These are phyloP conservation scores for Bicyclus anynana DNA, from an alignment of 1,140 invertebrate genomes.

Conservation along the genomic window DNA sequence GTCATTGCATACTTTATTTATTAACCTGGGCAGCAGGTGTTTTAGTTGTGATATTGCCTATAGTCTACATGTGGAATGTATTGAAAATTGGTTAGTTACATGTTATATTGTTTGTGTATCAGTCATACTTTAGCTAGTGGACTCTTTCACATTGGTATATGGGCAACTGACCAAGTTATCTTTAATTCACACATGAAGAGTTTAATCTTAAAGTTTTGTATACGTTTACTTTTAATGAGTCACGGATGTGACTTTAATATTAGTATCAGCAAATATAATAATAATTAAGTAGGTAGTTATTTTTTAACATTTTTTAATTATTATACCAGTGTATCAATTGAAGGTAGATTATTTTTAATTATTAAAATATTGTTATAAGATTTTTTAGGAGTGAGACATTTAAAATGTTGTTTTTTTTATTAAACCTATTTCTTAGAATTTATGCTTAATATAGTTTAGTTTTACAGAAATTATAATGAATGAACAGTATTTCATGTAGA, in stretches of 20 bases:
- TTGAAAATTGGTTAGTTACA: not conserved
- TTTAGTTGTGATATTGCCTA: slow-evolving; percentile 74
- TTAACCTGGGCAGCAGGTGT: slow-evolving; percentile 46
- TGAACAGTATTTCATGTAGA: slow-evolving; percentile 71
- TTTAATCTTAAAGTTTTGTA: slow-evolving; percentile 68
- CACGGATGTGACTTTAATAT: slow-evolving; percentile 63
- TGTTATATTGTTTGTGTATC: not conserved
- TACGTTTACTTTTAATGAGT: slow-evolving; percentile 70
- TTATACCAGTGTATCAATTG: slow-evolving; percentile 45
- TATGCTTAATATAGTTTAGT: slow-evolving; percentile 50
- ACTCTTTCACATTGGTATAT: no score
- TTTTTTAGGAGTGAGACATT: slow-evolving; percentile 35
- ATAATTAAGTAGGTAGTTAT: slow-evolving; percentile 37
- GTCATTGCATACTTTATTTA: slow-evolving; percentile 49
- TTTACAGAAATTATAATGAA: slow-evolving; percentile 60
- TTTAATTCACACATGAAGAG: not conserved
- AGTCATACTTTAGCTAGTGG: no score
- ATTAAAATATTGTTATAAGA: slow-evolving; percentile 31
- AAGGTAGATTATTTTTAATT: slow-evolving; percentile 36
- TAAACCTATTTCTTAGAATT: slow-evolving; percentile 40
- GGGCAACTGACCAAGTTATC: not conserved
- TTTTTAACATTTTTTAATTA: slow-evolving; percentile 40
- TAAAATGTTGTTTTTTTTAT: slow-evolving; percentile 54
- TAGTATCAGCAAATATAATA: slow-evolving; percentile 52
- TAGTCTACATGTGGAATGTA: not conserved